These are phyloP conservation scores for Therioaphis trifolii DNA, from an alignment of 2,888 invertebrate genomes.

Conservation along the genomic window DNA sequence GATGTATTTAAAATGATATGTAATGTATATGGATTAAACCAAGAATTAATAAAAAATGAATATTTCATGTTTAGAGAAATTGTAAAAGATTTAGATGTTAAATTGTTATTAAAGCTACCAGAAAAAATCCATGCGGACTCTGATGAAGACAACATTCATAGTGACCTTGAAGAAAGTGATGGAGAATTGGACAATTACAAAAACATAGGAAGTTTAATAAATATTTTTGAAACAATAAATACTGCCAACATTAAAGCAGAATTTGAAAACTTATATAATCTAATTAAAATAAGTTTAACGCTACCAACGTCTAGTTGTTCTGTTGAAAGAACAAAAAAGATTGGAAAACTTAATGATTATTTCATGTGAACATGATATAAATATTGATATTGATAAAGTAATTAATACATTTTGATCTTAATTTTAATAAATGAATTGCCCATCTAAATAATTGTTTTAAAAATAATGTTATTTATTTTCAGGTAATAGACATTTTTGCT, in stretches of 20 bases:
- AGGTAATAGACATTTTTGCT: background rate
- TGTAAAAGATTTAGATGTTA: constrained; percentile 5
- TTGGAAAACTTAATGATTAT: constrained; percentile 2
- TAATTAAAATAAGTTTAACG: constrained; percentile 5
- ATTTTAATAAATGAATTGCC: background rate
- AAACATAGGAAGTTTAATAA: no score
- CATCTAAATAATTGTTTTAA: background rate
- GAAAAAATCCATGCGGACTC: background rate
- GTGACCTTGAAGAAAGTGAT: background rate
- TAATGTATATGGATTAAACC: background rate
- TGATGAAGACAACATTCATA: background rate
- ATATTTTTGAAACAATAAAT: background rate
- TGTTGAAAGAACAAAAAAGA: background rate
- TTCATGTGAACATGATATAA: background rate
- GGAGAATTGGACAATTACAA: no score
- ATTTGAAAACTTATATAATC: background rate
- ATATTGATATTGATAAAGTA: background rate
- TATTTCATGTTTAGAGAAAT: constrained; percentile 8
- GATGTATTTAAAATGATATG: constrained; percentile 20
- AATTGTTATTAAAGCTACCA: background rate
- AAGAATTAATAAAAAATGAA: background rate
- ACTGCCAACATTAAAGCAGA: background rate
- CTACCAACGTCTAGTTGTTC: background rate
- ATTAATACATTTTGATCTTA: no score
- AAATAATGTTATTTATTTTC: background rate